These are phyloP conservation scores for Drosophila seguyi DNA, from an alignment of 1,140 invertebrate genomes.

Conservation along the genomic window DNA sequence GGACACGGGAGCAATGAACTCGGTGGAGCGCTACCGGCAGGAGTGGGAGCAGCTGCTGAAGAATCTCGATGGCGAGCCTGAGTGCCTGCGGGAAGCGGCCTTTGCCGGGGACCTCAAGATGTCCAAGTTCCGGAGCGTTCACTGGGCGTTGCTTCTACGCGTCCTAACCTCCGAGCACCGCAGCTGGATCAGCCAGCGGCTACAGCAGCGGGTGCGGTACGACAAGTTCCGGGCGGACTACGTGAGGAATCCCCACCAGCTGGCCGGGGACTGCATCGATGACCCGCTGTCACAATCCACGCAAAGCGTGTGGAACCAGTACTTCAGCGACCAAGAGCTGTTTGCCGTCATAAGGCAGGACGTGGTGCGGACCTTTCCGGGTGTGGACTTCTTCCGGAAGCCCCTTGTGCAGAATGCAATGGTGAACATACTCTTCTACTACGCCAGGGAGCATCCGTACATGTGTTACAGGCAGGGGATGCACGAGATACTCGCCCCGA, in stretches of 20 bases:
- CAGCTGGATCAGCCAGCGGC: constrained; percentile 78
- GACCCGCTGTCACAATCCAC: constrained; percentile 79
- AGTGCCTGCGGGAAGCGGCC: constrained; percentile 70
- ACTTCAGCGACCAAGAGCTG: constrained; percentile 92
- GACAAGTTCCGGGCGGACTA: constrained; percentile 79
- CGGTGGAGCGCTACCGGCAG: constrained; percentile 77
- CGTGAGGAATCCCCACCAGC: constrained; percentile 78
- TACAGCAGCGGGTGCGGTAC: constrained; percentile 75
- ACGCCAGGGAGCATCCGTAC: constrained; percentile 90
- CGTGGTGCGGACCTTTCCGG: constrained; percentile 92
- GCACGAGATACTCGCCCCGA: constrained; percentile 92
- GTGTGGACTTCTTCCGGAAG: constrained; percentile 91
- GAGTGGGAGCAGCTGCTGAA: constrained; percentile 83
- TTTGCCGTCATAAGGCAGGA: constrained; percentile 91
- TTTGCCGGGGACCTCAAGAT: constrained; percentile 85
- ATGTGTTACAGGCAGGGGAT: constrained; percentile 93
- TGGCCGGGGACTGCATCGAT: constrained; percentile 55
- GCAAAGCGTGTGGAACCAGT: constrained; percentile 92
- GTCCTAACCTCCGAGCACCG: constrained; percentile 78
- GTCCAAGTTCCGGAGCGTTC: constrained; percentile 85
- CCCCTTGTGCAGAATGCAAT: constrained; percentile 89
- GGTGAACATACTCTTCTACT: constrained; percentile 88
- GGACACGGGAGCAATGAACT: constrained; percentile 62
- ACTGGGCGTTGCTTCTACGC: constrained; percentile 85
- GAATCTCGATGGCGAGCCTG: constrained; percentile 69